phyloP scores from a whole-genome alignment of 2,888 invertebrate genomes.

The Drepana falcataria region DNA sequence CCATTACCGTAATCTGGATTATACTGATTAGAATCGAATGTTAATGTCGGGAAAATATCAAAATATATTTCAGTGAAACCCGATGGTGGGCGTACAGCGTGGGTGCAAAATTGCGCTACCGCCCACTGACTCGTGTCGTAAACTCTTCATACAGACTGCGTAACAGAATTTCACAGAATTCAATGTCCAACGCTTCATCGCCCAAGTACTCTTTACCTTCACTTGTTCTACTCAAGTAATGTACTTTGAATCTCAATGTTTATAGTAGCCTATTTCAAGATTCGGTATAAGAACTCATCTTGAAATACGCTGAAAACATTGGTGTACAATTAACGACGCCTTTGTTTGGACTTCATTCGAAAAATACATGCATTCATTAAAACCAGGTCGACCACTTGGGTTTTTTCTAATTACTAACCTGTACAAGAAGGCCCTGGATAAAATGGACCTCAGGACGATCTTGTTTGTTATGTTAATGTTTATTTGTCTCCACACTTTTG shows the following conservation, averaged over 20 bases:
- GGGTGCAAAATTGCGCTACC: conserved; percentile 38
- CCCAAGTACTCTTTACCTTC: neutral
- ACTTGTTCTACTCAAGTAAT: neutral
- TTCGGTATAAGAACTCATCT: neutral
- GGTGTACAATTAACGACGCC: conserved; percentile 23
- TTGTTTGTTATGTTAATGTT: too few species aligned
- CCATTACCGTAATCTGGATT: neutral
- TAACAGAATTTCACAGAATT: conserved; percentile 9
- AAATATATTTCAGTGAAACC: conserved; percentile 37
- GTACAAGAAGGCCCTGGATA: too few species aligned
- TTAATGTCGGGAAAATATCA: conserved; percentile 21
- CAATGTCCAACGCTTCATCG: conserved; percentile 17
- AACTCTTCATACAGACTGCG: conserved; percentile 5
- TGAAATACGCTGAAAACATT: conserved; percentile 15
- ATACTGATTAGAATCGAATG: conserved; percentile 21
- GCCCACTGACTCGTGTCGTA: conserved; percentile 28
- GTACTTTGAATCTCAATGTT: neutral
- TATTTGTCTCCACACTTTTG: too few species aligned
- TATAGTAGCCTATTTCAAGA: neutral
- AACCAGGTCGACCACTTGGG: too few species aligned
- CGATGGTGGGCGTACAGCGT: conserved; percentile 38
- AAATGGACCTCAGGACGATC: too few species aligned
- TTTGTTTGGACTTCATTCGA: conserved; percentile 16
- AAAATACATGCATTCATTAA: neutral
- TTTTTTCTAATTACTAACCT: too few species aligned